These are phyloP conservation scores for Limnephilus rhombicus DNA, from an alignment of 2,888 invertebrate species.

Conservation along the genomic window DNA sequence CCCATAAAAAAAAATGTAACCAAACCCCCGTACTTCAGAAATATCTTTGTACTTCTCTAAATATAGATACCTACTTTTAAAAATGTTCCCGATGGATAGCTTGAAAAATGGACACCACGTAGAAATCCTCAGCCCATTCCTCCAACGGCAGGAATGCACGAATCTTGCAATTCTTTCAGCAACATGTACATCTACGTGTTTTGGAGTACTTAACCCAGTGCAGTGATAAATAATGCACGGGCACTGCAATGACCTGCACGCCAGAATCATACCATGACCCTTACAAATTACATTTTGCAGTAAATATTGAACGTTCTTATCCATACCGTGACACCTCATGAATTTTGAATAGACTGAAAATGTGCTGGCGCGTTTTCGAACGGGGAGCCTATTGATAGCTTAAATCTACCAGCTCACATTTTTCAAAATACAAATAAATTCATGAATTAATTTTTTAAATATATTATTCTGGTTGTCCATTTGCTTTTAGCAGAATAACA, in stretches of 20 bases:
- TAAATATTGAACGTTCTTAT: slow-evolving; percentile 51
- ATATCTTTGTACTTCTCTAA: too few relatives aligned
- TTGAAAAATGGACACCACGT: too few relatives aligned
- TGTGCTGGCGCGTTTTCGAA: background rate
- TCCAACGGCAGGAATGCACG: background rate
- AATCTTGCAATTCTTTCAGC: background rate
- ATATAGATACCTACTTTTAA: too few relatives aligned
- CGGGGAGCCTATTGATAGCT: background rate
- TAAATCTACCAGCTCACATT: background rate
- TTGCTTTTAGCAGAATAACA: background rate
- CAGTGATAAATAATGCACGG: slow-evolving; percentile 32
- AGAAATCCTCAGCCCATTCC: too few relatives aligned
- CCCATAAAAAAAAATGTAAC: too few relatives aligned
- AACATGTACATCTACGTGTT: background rate
- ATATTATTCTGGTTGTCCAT: background rate
- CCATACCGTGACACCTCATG: slow-evolving; percentile 40
- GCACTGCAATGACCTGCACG: background rate
- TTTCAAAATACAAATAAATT: background rate
- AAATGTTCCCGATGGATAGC: too few relatives aligned
- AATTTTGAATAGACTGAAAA: slow-evolving; percentile 45
- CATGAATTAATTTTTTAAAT: background rate
- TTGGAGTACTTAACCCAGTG: background rate
- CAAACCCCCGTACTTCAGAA: too few relatives aligned
- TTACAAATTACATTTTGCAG: slow-evolving; percentile 56
- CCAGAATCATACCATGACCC: background rate